Conservation (phyloP, 35 echinoderm and acorn worm species). For the Hemicentrotus pulcherrimus region DNA sequence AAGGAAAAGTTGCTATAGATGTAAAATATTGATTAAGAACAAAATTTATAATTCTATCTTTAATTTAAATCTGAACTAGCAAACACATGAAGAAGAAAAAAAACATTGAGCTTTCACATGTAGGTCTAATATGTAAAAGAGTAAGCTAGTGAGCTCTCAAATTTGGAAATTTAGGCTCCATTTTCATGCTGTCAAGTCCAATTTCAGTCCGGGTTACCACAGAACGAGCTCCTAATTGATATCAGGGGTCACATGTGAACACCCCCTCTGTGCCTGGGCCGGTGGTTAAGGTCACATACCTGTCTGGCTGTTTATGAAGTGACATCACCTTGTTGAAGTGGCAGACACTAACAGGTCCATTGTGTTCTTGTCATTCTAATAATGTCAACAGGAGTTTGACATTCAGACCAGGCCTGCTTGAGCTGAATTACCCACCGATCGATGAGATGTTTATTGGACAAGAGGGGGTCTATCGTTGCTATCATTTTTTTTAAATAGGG, state of each 20-base stretch:
- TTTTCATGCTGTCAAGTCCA: neutral
- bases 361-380: neutral
- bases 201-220: neutral
- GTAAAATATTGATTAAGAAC: too few relatives aligned
- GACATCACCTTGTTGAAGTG: neutral
- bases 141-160: too few relatives aligned
- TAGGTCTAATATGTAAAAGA: too few relatives aligned
- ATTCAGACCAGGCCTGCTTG: neutral
- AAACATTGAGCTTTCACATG: too few relatives aligned
- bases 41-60: too few relatives aligned
- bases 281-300: slow-evolving; percentile 1
- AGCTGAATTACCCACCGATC: neutral
- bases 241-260: neutral
- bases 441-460: neutral
- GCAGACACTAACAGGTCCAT: neutral
- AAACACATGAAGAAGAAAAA: too few relatives aligned
- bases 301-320: neutral
- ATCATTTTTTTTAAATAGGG: neutral
- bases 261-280: neutral
- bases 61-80: too few relatives aligned
- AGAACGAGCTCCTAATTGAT: neutral
- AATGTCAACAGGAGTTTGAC: neutral
- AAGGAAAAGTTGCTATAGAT: too few relatives aligned
- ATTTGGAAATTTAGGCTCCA: too few relatives aligned
- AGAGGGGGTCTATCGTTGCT: neutral